Base-by-base conservation (phyloP, 1,140 invertebrate species). In the Mya arenaria region DNA sequence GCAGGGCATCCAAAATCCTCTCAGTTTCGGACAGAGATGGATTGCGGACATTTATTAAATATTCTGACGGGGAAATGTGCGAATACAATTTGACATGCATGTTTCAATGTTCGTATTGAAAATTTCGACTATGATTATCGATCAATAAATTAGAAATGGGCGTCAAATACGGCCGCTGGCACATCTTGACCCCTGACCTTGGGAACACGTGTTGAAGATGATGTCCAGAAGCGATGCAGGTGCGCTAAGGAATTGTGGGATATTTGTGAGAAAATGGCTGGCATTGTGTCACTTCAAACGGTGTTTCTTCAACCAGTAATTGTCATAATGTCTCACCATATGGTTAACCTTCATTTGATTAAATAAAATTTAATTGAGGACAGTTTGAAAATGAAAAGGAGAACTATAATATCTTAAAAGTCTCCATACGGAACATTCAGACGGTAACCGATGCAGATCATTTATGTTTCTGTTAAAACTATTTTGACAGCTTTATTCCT, bases 131-230 rank as follows among this genome's bases (percentile, higher is more conserved):
- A 75, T 60, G 52, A 75, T 75, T 44, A 75, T 65, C 73, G 73
- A 75, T 75, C 73, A 65, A 44, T 63, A 62, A 36, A 75, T 75
- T 75, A 62, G 60, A 75, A 56, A 56, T 56, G 34, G 13, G 56
- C 58, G 58, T 75, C 73, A 75, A 65, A 75, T 23, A 75, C 63
- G 73, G 58, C 73, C 73, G 60, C 37, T 75, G 73, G 73, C 73
- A 75, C 56, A 60, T 44, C 73, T 75, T 75, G 73, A 75, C 58
- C 73, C 48, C 13, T 75, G 56, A 65, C 73, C 58, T 63, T 56
- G 32, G 23, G 56, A 75, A 65, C 73, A 75, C 73, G 73, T 75
- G 73, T 63, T 62, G 56, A 63, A 41, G 41, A 75, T 63, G 62
- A 56, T 58, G 58, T 32, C 10, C n/a, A 60, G 58, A 41, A 6